Percentiles rank a stretch among this genome's conserved stretches.
Evolutionary conservation across 1,140 invertebrate genomes (phyloP).

Genomic region (Hyposmocoma kahamanoa): DNA sequence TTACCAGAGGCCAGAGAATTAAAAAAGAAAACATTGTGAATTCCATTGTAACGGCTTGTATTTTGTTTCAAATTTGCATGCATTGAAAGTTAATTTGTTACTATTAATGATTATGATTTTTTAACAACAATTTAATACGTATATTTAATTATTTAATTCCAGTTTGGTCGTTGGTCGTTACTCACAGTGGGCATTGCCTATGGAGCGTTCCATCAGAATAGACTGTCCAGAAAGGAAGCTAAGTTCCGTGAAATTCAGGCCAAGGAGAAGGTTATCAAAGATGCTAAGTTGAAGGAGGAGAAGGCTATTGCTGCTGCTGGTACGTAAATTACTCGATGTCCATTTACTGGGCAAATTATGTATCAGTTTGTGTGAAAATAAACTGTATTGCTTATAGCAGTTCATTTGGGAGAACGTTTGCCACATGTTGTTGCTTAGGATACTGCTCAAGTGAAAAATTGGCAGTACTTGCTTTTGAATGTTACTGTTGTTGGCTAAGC

Average conservation of each 20-base stretch:
- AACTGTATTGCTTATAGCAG: too few species aligned
- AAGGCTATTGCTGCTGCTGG: slow-evolving; percentile 75
- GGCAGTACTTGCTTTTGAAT: too few species aligned
- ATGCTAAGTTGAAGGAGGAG: slow-evolving; percentile 80
- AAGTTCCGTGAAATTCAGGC: slow-evolving; percentile 78
- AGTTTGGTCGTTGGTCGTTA: slow-evolving; percentile 85
- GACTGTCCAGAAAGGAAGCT: slow-evolving; percentile 79
- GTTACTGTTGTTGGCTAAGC: too few species aligned
- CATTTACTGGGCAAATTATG: too few species aligned
- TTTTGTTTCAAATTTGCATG: not conserved
- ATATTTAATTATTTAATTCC: slow-evolving; percentile 26
- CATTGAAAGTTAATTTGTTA: not conserved
- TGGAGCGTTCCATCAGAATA: slow-evolving; percentile 80
- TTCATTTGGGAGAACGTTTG: too few species aligned
- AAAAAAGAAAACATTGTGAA: not conserved
- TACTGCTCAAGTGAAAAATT: too few species aligned
- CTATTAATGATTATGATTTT: not conserved
- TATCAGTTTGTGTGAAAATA: too few species aligned
- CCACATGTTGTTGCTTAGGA: too few species aligned
- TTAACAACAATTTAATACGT: not conserved
- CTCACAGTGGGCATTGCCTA: slow-evolving; percentile 79
- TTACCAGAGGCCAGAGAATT: not conserved
- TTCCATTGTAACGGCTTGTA: slow-evolving; percentile 1
- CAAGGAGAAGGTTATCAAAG: slow-evolving; percentile 78
- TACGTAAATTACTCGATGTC: too few species aligned